Evolutionary conservation across 2,797 vertebrate genomes (phyloP).

Genomic region (Trematomus bernacchii): DNA sequence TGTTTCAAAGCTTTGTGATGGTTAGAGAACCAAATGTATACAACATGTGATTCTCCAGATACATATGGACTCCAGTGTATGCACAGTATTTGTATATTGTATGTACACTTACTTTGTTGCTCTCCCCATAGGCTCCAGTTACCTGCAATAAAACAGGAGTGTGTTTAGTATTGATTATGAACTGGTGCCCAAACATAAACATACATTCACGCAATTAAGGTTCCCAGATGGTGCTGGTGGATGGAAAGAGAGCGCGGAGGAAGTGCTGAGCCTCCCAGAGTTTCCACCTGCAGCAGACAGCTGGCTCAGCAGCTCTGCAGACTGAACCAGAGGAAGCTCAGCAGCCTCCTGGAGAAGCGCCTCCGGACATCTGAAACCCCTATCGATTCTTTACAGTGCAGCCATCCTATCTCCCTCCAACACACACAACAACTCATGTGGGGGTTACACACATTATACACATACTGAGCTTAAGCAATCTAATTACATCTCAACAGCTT

Average conservation of each 20-base stretch:
- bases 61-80: neutral
- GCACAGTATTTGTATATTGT: neutral
- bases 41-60: neutral
- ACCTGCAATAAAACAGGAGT: constrained; percentile 85
- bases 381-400: constrained; percentile 70
- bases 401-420: constrained; percentile 34
- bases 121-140: constrained; percentile 99
- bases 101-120: constrained; percentile 92
- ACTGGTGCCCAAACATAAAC: constrained; percentile 24
- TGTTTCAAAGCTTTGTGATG: constrained; percentile 9
- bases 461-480: constrained; percentile 50
- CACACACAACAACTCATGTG: constrained; percentile 51
- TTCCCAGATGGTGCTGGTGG: constrained; percentile 41
- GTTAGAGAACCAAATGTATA: neutral
- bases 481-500: constrained; percentile 54
- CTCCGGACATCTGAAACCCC: constrained; percentile 64
- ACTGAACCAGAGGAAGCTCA: constrained; percentile 46
- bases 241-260: constrained; percentile 41
- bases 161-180: constrained; percentile 46
- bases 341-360: constrained; percentile 48
- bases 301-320: constrained; percentile 72
- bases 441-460: constrained; percentile 58
- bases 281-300: constrained; percentile 57
- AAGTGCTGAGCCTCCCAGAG: constrained; percentile 33
- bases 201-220: constrained; percentile 34